These are phyloP conservation scores for Condylostylus longicornis DNA, from an alignment of 1,140 invertebrate species.

Conservation along the genomic window DNA sequence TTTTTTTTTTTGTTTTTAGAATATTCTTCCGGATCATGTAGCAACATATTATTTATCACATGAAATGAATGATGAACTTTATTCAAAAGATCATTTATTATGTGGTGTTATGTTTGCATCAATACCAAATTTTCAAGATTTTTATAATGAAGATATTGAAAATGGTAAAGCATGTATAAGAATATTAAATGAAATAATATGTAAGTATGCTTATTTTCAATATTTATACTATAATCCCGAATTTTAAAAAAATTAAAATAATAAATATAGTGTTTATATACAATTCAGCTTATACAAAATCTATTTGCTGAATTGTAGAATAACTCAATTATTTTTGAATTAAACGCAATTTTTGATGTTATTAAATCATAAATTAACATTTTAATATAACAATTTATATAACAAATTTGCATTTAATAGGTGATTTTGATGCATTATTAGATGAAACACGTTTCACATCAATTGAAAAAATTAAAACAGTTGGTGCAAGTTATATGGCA, in stretches of 20 bases:
- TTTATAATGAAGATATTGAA: conserved; percentile 94
- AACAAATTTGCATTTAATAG: too few species aligned
- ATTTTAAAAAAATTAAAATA: too few species aligned
- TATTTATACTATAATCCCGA: too few species aligned
- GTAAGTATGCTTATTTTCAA: conserved; percentile 12
- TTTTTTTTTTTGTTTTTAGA: conserved; percentile 29
- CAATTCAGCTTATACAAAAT: too few species aligned
- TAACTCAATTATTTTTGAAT: too few species aligned
- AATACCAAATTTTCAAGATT: conserved; percentile 96
- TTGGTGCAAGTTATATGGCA: conserved; percentile 95
- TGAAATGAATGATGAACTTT: conserved; percentile 65
- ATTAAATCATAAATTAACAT: too few species aligned
- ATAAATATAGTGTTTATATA: too few species aligned
- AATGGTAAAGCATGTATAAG: conserved; percentile 95
- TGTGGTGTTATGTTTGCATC: conserved; percentile 96
- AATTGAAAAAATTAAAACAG: conserved; percentile 98
- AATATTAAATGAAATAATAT: conserved; percentile 93
- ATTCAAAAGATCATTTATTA: conserved; percentile 81
- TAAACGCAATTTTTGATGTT: too few species aligned
- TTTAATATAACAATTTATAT: background rate
- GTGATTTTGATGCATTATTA: conserved; percentile 80
- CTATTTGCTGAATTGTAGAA: too few species aligned
- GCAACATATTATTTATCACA: conserved; percentile 81
- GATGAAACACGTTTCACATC: conserved; percentile 77
- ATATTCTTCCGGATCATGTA: conserved; percentile 92